Conservation (phyloP, 1,140 invertebrate genomes). For the Nebria ingens region DNA sequence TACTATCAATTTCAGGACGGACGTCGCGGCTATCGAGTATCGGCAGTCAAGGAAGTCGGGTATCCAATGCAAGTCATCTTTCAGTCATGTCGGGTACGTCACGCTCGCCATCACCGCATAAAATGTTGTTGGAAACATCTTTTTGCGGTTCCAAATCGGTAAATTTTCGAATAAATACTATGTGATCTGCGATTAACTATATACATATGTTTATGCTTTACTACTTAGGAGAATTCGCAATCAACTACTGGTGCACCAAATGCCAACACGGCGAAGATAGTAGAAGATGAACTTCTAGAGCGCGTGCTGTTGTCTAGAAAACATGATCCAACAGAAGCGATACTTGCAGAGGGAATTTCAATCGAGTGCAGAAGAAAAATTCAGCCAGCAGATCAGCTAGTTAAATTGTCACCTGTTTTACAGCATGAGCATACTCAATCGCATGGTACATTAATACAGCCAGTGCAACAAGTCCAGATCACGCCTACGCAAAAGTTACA, state of each 20-base stretch:
- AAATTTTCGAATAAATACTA: too few species aligned
- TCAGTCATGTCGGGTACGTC: slow-evolving; percentile 55
- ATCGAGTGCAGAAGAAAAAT: slow-evolving; percentile 18
- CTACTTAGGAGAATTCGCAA: not conserved
- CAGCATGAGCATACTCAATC: too few species aligned
- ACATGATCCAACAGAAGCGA: slow-evolving; percentile 43
- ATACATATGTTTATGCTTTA: too few species aligned
- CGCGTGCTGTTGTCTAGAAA: slow-evolving; percentile 49
- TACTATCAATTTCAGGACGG: slow-evolving; percentile 70
- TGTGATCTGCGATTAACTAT: too few species aligned
- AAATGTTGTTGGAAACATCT: slow-evolving; percentile 77
- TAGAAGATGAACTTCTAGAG: slow-evolving; percentile 48
- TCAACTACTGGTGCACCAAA: slow-evolving; percentile 28
- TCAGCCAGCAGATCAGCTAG: slow-evolving; percentile 3
- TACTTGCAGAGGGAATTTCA: slow-evolving; percentile 42
- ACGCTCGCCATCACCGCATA: slow-evolving; percentile 76
- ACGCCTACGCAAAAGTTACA: too few species aligned
- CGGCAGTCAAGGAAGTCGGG: slow-evolving; percentile 46
- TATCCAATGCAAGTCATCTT: slow-evolving; percentile 41
- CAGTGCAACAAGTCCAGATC: not conserved
- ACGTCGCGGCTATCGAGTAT: slow-evolving; percentile 67
- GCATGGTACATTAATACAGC: too few species aligned
- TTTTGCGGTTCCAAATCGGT: slow-evolving; percentile 73
- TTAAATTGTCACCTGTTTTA: not conserved
- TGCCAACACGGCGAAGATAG: slow-evolving; percentile 34